A percentile compares a stretch with the other conserved stretches of the same genome.
phyloP scores from a whole-genome alignment of 2,888 invertebrate genomes.

The Brachylomia viminalis region DNA sequence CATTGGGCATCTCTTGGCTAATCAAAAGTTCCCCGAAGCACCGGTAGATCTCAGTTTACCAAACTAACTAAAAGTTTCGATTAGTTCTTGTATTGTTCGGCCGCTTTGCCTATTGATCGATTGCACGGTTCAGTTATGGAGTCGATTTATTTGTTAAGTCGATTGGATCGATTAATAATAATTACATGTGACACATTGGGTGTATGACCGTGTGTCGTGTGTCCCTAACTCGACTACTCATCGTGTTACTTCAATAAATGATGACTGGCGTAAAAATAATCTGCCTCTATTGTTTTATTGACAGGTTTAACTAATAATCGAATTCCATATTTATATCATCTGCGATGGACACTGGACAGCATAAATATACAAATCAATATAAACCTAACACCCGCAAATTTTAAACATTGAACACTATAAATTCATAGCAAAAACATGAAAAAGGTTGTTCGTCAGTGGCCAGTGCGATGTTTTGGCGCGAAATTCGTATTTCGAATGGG shows the following conservation, averaged over 20 bases:
- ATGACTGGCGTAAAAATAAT: neutral
- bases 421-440: constrained; percentile 62
- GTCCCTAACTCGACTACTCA: too few relatives aligned
- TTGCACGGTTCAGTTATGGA: constrained; percentile 42
- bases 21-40: constrained; percentile 77
- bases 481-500: constrained; percentile 71
- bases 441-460: constrained; percentile 58
- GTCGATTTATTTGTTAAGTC: constrained; percentile 55
- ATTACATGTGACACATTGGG: neutral
- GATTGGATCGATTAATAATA: constrained; percentile 31
- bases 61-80: constrained; percentile 80
- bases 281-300: neutral
- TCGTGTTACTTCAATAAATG: neutral
- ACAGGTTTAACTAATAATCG: neutral
- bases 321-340: constrained; percentile 11
- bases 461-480: constrained; percentile 66
- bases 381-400: constrained; percentile 41
- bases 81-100: constrained; percentile 78
- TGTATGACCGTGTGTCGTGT: neutral
- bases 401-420: constrained; percentile 61
- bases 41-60: constrained; percentile 73
- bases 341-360: neutral
- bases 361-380: constrained; percentile 39
- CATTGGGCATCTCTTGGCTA: constrained; percentile 70
- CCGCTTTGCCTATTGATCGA: constrained; percentile 67